Evolutionary conservation across 2,113 vertebrate genomes (phyloP).

Genomic region (Syrmaticus mikado): DNA sequence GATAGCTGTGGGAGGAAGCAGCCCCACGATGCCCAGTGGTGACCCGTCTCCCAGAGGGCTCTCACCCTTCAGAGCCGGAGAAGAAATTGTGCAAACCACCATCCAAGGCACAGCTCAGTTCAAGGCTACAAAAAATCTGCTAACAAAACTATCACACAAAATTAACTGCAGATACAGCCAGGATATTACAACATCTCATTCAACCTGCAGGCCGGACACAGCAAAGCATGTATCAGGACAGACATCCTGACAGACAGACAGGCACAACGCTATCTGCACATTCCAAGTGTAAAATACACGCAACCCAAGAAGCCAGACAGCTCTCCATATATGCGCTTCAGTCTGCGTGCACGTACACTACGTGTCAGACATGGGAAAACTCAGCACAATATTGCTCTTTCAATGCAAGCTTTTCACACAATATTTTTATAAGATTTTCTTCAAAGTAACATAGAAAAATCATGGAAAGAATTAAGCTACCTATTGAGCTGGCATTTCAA

Average conservation of each 20-base stretch:
- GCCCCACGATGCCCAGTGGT: not conserved
- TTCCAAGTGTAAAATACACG: accelerated
- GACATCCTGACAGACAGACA: not conserved
- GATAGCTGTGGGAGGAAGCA: not conserved
- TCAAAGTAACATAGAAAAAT: not conserved
- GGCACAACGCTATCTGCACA: not conserved
- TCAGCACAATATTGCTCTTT: not conserved
- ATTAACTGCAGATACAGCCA: not conserved
- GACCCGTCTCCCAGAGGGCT: not conserved
- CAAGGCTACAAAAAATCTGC: not conserved
- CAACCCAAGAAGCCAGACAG: not conserved
- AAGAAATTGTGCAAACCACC: not conserved
- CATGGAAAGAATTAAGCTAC: not conserved
- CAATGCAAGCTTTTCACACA: not conserved
- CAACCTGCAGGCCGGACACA: not conserved
- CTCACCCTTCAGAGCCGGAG: not conserved
- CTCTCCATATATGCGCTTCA: accelerated
- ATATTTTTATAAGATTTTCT: not conserved
- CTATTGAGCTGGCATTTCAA: not conserved
- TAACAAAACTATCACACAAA: no score
- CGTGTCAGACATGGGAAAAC: not conserved
- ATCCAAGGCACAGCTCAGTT: not conserved
- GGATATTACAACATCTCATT: not conserved
- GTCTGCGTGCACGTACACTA: no score
- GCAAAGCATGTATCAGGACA: not conserved